Conservation (phyloP, 2,797 vertebrate genomes). For the Alectoris magna region DNA sequence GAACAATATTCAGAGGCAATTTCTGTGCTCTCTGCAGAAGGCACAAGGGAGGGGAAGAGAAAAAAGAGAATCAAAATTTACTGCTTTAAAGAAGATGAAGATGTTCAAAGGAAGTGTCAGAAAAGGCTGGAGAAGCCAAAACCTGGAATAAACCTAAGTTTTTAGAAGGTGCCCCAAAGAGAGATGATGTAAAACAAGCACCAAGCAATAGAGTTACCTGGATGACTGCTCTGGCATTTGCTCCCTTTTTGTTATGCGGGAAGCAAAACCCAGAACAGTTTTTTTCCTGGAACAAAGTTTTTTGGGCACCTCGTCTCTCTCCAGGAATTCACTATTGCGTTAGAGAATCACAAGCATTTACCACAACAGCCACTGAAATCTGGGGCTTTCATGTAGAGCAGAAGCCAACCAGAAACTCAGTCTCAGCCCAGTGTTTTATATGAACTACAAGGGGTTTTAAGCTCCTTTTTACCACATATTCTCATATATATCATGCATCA, state of each 20-base stretch:
- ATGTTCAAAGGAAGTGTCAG: background rate
- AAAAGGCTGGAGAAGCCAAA: background rate
- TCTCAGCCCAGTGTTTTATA: background rate
- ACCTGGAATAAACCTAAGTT: background rate
- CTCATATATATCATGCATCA: background rate
- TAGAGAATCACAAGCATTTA: background rate
- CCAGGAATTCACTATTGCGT: background rate
- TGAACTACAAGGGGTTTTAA: background rate
- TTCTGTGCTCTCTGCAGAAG: background rate
- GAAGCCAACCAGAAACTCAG: background rate
- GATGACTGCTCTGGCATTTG: background rate
- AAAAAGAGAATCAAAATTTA: background rate
- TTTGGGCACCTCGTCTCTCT: background rate
- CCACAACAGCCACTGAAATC: background rate
- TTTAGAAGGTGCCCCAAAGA: background rate
- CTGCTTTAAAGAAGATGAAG: background rate
- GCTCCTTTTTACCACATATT: background rate
- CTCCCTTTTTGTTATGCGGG: background rate
- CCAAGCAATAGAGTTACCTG: background rate
- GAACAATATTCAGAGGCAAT: background rate
- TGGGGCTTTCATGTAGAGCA: background rate
- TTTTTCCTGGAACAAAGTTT: background rate
- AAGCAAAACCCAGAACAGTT: constrained; percentile 2
- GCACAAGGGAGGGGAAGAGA: background rate
- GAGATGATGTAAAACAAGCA: background rate